Base-by-base conservation (phyloP, 2,113 vertebrate species). In the Phalacrocorax aristotelis region DNA sequence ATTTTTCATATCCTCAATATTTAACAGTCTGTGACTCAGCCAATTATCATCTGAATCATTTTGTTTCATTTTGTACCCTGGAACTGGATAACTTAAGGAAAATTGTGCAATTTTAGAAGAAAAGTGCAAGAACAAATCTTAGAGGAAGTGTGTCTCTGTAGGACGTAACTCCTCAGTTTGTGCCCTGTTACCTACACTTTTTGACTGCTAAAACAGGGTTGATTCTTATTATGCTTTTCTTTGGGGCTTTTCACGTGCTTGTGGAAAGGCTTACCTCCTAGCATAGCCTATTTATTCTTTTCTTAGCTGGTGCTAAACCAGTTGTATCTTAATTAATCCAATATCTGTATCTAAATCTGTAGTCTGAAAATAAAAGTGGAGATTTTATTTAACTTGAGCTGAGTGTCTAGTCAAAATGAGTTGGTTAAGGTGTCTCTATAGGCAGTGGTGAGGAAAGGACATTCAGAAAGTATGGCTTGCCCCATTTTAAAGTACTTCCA, bases 21-120 rank as follows among this genome's bases (percentile, higher is more conserved):
- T 92, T 84, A 84, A 38, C 30, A 82, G 20, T 66, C 65, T 84
- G 48, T 93, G 77, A 92, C 61, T 97, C 89, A 89, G 69, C 36
- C 68, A 84, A 52, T 84, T 94, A 78, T n/a, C 70, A 40, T 93
- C 81, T 93, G 94, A 90, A 89, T 95, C 4, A 68, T 62, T 95
- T 89, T 78, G 64, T 68, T 94, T 58, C 48, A 36, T 54, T 87
- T 91, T 64, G 14, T 71, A 65, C 52, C 51, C 57, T 71, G 15
- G 19, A 95, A 79, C 36, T 72, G 21, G 72, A 78, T 82, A 84
- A 72, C 30, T 46, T 87, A 0, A 32, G 49, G 62, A 40, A 91
- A 90, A 77, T 16, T 23, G 8, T 71, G 17, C 36, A 19, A 36
- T 74, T 95, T 69, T 79, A 49, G 54, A 85, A 83, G 15, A 77